Evolutionary conservation across 2,113 vertebrate species (phyloP), one percentile per base, ranked within the genome.

Genomic region (Sylvietta virens): DNA sequence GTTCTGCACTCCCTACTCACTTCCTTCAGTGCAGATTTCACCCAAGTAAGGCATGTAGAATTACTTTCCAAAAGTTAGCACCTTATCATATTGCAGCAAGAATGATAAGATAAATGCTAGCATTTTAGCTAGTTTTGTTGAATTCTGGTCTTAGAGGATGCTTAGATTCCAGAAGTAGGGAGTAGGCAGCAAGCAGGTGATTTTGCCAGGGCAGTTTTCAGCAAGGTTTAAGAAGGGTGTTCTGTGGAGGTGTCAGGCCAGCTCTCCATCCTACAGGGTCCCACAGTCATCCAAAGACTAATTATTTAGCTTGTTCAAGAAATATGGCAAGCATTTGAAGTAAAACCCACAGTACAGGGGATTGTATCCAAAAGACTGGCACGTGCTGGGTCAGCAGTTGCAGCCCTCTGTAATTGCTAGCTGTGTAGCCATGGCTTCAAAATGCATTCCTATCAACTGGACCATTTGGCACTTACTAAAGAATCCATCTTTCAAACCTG

Each of bases 41-140:
- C 67, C 40, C 11, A 44, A 58, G 85, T 27, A 78, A 88, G 93
- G 86, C 93, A n/a, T 57, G 82, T 51, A 61, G 81, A 86, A 90
- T 84, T 74, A 78, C 64, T 87, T 94, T 88, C 85, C 79, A 78
- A 45, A 93, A 91, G 72, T 88, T 87, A 94, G 93, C 95, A 95
- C 94, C 91, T 92, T 95, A 88, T 85, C 78, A 44, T 53, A 86
- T 76, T 72, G 70, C 85, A 93, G 73, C 73, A 78, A 54, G 57
- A 64, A 5, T 66, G 95, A 66, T 84, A 82, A 94, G 93, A 89
- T 57, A 81, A 93, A 77, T 60, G 61, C 91, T 85, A 83, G 90
- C 79, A 91, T 94, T 95, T 91, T 91, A 86, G 76, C 85, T 95
- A 82, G 84, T 90, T 74, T 40, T 58, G 40, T 58, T 87, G 31